phyloP scores from a whole-genome alignment of 2,888 invertebrate genomes.

The Cartodere bifasciata region DNA sequence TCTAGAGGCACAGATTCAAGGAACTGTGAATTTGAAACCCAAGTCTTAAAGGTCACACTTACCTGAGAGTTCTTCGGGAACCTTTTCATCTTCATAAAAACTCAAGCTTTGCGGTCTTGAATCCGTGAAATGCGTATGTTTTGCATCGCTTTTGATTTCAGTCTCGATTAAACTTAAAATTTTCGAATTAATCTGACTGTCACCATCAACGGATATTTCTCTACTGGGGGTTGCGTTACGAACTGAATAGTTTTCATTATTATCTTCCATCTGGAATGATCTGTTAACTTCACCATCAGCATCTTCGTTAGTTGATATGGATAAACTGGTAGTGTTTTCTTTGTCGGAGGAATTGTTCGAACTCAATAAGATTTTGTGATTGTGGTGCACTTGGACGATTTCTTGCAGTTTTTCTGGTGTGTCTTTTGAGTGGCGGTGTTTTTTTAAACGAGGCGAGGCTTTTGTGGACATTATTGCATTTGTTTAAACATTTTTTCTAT shows the following conservation, averaged over 20 bases:
- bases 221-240: conserved; percentile 30
- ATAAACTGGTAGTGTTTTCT: conserved; percentile 14
- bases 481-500: conserved; percentile 9
- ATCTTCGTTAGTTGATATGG: conserved; percentile 19
- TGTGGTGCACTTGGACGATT: conserved; percentile 33
- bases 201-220: conserved; percentile 43
- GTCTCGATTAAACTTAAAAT: conserved; percentile 32
- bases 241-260: conserved; percentile 26
- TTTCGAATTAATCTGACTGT: conserved; percentile 43
- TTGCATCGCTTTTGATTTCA: conserved; percentile 33
- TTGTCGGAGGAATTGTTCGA: conserved; percentile 27
- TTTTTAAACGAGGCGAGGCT: conserved; percentile 25
- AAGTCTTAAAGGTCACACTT: no score
- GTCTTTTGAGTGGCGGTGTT: conserved; percentile 29
- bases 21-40: neutral
- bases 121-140: conserved; percentile 34
- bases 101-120: conserved; percentile 36
- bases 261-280: conserved; percentile 25
- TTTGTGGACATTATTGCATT: conserved; percentile 20
- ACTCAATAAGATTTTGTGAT: conserved; percentile 22
- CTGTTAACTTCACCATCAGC: conserved; percentile 23
- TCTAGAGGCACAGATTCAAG: no score
- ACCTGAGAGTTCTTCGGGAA: conserved; percentile 34
- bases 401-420: conserved; percentile 33
- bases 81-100: conserved; percentile 36